These are phyloP conservation scores for Platyrinchus mystaceus DNA, from an alignment of 2,797 vertebrate species.

Conservation along the genomic window DNA sequence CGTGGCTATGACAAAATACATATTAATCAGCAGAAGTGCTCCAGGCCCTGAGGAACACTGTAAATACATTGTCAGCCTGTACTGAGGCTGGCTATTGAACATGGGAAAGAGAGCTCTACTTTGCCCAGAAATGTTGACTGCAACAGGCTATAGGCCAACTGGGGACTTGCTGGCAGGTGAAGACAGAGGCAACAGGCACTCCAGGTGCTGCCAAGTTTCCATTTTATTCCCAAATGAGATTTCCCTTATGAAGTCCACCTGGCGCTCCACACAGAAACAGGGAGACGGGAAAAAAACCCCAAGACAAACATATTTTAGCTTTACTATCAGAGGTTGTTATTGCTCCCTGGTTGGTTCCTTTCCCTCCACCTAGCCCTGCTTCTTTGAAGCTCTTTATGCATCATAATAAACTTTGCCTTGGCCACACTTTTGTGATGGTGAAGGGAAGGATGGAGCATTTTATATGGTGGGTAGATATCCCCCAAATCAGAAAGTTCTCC, in stretches of 20 bases:
- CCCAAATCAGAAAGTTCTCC: neutral
- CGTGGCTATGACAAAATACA: neutral
- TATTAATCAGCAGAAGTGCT: neutral
- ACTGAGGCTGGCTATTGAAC: neutral
- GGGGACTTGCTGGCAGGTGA: neutral
- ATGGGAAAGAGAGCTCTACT: neutral
- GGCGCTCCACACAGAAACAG: accelerated
- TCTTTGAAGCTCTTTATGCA: neutral
- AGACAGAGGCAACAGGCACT: neutral
- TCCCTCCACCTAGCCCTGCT: neutral
- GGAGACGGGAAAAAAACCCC: neutral
- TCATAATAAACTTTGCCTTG: conserved; percentile 26
- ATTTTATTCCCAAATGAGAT: neutral
- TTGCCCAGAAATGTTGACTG: neutral
- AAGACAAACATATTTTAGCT: neutral
- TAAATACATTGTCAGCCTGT: neutral
- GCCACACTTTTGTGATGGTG: neutral
- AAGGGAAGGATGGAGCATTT: neutral
- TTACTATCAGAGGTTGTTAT: neutral
- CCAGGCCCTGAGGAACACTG: neutral
- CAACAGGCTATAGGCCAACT: neutral
- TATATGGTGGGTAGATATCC: neutral
- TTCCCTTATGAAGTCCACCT: accelerated
- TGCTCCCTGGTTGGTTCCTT: neutral
- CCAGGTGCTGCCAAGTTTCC: neutral